Evolutionary conservation across 2,113 vertebrate species (phyloP).

Genomic region (Festucalex cinctus): DNA sequence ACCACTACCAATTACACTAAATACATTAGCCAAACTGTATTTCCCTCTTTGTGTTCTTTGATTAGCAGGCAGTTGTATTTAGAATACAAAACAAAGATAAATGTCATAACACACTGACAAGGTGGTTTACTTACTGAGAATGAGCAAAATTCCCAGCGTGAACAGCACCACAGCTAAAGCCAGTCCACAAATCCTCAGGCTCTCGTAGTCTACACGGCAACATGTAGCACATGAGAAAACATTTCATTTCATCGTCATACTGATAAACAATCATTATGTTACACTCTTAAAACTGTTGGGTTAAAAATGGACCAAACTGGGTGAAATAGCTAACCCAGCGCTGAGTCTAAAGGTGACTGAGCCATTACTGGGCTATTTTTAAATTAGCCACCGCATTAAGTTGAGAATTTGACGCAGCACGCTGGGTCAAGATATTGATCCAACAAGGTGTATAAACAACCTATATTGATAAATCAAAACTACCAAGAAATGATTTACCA

Average conservation of each 20-base stretch:
- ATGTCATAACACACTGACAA: not conserved
- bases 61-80: not conserved
- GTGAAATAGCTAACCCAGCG: no score
- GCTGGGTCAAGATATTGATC: no score
- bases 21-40: not conserved
- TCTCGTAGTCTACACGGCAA: conserved; percentile 83
- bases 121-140: conserved; percentile 82
- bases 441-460: no score
- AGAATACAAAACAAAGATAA: not conserved
- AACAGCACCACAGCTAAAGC: conserved; percentile 93
- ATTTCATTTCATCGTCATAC: not conserved
- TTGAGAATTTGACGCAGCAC: no score
- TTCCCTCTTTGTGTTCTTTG: not conserved
- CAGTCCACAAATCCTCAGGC: conserved; percentile 89
- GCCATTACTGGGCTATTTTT: no score
- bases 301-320: no score
- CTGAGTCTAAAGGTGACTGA: no score
- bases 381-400: no score
- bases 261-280: not conserved
- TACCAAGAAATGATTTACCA: no score
- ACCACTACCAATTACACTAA: no score
- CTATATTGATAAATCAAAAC: no score
- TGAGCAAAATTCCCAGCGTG: conserved; percentile 89
- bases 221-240: not conserved
- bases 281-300: not conserved